Percentiles rank a stretch among this genome's conserved stretches.
phyloP scores from a whole-genome alignment of 2,888 invertebrate genomes.

The Prosopocoilus inquinatus region DNA sequence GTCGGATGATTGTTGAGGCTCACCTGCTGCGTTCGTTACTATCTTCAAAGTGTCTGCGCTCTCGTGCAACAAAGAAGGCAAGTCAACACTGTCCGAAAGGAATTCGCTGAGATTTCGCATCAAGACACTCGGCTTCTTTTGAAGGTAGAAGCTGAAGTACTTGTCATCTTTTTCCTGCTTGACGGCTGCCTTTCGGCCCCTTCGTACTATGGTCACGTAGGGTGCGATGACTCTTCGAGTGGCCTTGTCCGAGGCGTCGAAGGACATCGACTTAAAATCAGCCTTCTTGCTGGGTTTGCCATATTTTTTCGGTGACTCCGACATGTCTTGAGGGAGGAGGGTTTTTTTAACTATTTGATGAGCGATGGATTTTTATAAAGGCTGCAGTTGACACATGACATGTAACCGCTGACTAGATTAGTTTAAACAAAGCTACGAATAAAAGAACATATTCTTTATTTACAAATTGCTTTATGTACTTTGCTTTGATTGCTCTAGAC shows the following conservation, averaged over 20 bases:
- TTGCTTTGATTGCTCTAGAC: constrained; percentile 34
- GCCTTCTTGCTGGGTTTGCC: constrained; percentile 15
- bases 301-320: constrained; percentile 8
- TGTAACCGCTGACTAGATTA: too few relatives aligned
- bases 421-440: too few relatives aligned
- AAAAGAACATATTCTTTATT: constrained; percentile 34
- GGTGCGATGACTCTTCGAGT: constrained; percentile 61
- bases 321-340: too few relatives aligned
- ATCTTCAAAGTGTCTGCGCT: constrained; percentile 58
- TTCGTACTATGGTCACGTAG: constrained; percentile 50
- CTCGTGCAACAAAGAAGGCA: constrained; percentile 57
- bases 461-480: constrained; percentile 32
- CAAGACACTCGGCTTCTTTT: constrained; percentile 45
- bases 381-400: too few relatives aligned
- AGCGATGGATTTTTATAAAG: too few relatives aligned
- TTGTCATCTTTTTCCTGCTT: constrained; percentile 33
- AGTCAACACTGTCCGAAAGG: constrained; percentile 57
- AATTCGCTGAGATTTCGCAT: constrained; percentile 48
- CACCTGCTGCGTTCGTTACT: constrained; percentile 58
- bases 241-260: constrained; percentile 49
- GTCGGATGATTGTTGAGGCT: background rate
- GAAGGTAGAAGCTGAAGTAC: constrained; percentile 43
- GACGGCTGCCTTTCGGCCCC: constrained; percentile 32
- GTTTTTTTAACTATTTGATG: background rate
- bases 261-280: constrained; percentile 11